Evolutionary conservation across 1,140 invertebrate species (phyloP).

Genomic region (Drosophila mayri): DNA sequence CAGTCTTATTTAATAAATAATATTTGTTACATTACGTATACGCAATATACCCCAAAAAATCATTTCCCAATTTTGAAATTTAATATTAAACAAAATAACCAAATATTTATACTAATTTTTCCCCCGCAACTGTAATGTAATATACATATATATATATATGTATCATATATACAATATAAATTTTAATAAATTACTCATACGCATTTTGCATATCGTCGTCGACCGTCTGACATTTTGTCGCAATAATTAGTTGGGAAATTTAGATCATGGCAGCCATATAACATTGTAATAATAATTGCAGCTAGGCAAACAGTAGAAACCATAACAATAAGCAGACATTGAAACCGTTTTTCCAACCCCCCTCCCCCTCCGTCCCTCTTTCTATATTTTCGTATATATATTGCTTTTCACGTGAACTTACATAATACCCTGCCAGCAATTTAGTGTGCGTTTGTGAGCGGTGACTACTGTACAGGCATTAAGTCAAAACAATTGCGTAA

Average conservation of each 20-base stretch:
- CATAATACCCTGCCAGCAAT: slow-evolving; percentile 43
- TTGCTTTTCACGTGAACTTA: slow-evolving; percentile 63
- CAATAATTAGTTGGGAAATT: slow-evolving; percentile 74
- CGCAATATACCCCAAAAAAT: too few relatives aligned
- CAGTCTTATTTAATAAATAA: too few relatives aligned
- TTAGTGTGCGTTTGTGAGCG: slow-evolving; percentile 5
- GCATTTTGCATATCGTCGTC: slow-evolving; percentile 37
- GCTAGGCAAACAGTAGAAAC: slow-evolving; percentile 52
- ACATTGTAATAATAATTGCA: slow-evolving; percentile 72
- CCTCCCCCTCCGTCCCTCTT: neutral
- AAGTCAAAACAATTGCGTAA: slow-evolving; percentile 43
- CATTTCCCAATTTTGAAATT: neutral
- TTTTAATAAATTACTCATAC: slow-evolving; percentile 52
- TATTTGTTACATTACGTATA: too few relatives aligned
- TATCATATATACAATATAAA: neutral
- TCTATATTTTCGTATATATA: slow-evolving; percentile 5
- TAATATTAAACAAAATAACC: neutral
- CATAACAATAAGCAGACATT: slow-evolving; percentile 40
- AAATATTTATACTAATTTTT: neutral
- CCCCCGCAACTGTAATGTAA: neutral
- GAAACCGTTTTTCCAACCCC: slow-evolving; percentile 32
- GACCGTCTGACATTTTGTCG: slow-evolving; percentile 57
- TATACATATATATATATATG: neutral
- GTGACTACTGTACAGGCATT: slow-evolving; percentile 26
- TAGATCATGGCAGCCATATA: slow-evolving; percentile 77